Base-by-base conservation (phyloP, 2,113 vertebrate species). In the Motacilla alba region DNA sequence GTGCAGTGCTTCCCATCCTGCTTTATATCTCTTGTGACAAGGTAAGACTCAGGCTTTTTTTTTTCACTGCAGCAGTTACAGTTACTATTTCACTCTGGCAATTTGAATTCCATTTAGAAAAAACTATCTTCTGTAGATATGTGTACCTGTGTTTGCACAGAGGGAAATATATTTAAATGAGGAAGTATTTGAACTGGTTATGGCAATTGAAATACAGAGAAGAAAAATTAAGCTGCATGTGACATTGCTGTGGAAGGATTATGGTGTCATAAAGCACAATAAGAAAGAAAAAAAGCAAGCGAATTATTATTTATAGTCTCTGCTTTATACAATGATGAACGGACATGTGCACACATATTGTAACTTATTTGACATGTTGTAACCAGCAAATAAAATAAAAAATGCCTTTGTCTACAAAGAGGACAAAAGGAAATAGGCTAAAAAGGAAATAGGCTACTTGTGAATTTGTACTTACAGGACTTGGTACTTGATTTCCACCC, bases 181-280 rank as follows among this genome's bases (percentile, higher is more conserved):
- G 83, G 67, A 75, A 64, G 67, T 72, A 56, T 82, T 87, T 90
- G 72, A 73, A 75, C 60, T 91, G 67, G 89, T 90, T 94, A 73
- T 75, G 93, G 60, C 68, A 97, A 90, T 96, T 94, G 94, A 94
- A 94, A 90, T 69, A 89, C 53, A 86, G 69, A 69, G 70, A 93
- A 88, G 62, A 64, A 88, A 76, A 96, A 92, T 59, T 75, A 83
- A 95, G 81, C 37, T 75, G 27, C 83, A 74, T 72, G 35, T 92
- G 89, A 75, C 87, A 63, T 78, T 73, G 24, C 52, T 83, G 23
- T 58, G 74, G 80, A 89, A 89, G 23, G 37, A 64, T 82, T 84
- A 60, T 23, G 43, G 63, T 93, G 89, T 81, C 92, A 86, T 59
- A 73, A 94, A 94, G 49, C 72, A 89, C 44, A 92, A 21, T 56